A percentile compares a stretch with the other conserved stretches of the same genome.
Evolutionary conservation across 2,888 invertebrate genomes (phyloP).

Genomic region (Polydesmus complanatus): DNA sequence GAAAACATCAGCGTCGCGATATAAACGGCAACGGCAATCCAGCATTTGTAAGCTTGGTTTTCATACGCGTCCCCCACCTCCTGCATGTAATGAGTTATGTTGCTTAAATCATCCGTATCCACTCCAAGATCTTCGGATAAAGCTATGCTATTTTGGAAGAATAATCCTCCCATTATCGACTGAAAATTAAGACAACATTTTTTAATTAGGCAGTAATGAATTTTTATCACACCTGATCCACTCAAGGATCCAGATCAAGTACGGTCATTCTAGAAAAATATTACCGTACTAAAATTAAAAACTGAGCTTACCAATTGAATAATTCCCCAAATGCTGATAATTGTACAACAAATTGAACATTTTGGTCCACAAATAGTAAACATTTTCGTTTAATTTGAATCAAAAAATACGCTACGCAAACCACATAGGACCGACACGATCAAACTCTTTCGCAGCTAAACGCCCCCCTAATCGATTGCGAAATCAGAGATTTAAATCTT

Average conservation of each 20-base stretch:
- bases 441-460: no score
- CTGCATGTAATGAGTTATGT: not conserved
- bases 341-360: slow-evolving; percentile 74
- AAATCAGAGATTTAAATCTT: no score
- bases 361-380: slow-evolving; percentile 81
- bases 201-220: not conserved
- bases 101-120: not conserved
- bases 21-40: slow-evolving; percentile 17
- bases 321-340: slow-evolving; percentile 87
- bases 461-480: not conserved
- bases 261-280: not conserved
- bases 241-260: no score
- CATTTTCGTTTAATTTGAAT: slow-evolving; percentile 4
- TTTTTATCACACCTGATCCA: no score
- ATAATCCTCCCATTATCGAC: slow-evolving; percentile 15
- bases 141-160: slow-evolving; percentile 11
- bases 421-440: no score
- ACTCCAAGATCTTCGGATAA: slow-evolving; percentile 12
- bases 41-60: slow-evolving; percentile 17
- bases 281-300: no score
- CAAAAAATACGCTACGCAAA: no score
- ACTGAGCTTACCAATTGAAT: slow-evolving; percentile 65
- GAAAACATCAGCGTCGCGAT: slow-evolving; percentile 13
- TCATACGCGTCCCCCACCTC: slow-evolving; percentile 12
- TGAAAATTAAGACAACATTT: not conserved